Evolutionary conservation across 1,140 invertebrate species (phyloP), one percentile per base, ranked within the genome.

Genomic region (Bombus balteatus): DNA sequence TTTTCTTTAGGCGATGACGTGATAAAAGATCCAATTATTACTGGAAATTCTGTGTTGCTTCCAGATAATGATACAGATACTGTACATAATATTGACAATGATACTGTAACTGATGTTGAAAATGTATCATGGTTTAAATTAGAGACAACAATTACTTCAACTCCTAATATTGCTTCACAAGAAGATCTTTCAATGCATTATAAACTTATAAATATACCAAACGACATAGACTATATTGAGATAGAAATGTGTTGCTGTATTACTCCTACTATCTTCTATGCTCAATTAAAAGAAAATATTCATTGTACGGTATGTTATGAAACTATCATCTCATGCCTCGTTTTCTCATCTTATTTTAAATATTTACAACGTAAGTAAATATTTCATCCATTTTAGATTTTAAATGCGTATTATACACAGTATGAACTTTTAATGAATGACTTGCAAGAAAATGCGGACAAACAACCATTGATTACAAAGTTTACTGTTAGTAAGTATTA

Each of bases 381-480:
- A 43, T n/a, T 80, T 70, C 77, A 39, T 47, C 34, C 6, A 53
- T 85, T 86, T 74, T 34, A 91, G 91, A 53, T 78, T 43, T 83
- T 92, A 10, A 88, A 80, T 65, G 1, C 57, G 0, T 86, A 86
- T 75, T 89, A 85, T 13, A 12, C 70, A 6, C 59, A 78, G 34
- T 92, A 87, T 74, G 0, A 83, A 3, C 10, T 37, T 9, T 78
- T 93, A n/a, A 92, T 91, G 85, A 43, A 84, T 22, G 86, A 92
- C 13, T 88, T 94, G 8, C 90, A 93, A 83, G 15, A 41, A 41
- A 59, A 76, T 39, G 89, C 85, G 0, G 32, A 32, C 22, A 22
- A 82, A 4, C 93, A 93, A 86, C 92, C 92, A 10, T 18, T 90
- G 12, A 84, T 93, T 28, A 18, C 88, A 37, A 43, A 12, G 28